These are phyloP conservation scores for Hermaeophaga mercurialis DNA, from an alignment of 2,888 invertebrate genomes.

Conservation along the genomic window DNA sequence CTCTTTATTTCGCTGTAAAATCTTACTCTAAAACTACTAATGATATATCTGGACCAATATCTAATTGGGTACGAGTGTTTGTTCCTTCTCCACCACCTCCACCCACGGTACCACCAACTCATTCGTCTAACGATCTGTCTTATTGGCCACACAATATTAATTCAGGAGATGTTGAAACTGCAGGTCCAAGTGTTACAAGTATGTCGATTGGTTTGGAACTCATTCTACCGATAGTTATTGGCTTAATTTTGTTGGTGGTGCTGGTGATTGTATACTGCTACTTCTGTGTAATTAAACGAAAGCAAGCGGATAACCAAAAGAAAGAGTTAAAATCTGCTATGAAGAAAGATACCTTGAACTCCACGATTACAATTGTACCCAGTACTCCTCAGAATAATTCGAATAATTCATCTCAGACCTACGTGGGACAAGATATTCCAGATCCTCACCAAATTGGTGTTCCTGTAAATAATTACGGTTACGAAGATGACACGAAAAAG, in stretches of 20 bases:
- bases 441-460: conserved; percentile 58
- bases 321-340: conserved; percentile 45
- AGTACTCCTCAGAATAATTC: conserved; percentile 50
- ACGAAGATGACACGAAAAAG: conserved; percentile 59
- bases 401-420: conserved; percentile 47
- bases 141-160: conserved; percentile 54
- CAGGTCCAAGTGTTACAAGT: conserved; percentile 55
- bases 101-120: conserved; percentile 57
- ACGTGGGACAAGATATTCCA: conserved; percentile 49
- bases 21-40: conserved; percentile 57
- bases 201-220: conserved; percentile 58
- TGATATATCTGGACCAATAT: conserved; percentile 56
- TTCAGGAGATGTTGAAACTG: conserved; percentile 48
- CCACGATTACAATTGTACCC: conserved; percentile 58
- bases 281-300: conserved; percentile 59
- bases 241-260: conserved; percentile 57
- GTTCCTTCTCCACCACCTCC: conserved; percentile 61
- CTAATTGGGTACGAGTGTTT: conserved; percentile 62
- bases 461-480: conserved; percentile 55
- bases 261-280: conserved; percentile 59
- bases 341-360: conserved; percentile 54
- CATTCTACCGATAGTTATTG: conserved; percentile 59
- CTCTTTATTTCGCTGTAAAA: conserved; percentile 62
- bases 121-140: conserved; percentile 50
- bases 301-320: conserved; percentile 47